Evolutionary conservation across 2,113 vertebrate genomes (phyloP), one percentile per base, ranked within the genome.

Genomic region (Mirounga angustirostris): DNA sequence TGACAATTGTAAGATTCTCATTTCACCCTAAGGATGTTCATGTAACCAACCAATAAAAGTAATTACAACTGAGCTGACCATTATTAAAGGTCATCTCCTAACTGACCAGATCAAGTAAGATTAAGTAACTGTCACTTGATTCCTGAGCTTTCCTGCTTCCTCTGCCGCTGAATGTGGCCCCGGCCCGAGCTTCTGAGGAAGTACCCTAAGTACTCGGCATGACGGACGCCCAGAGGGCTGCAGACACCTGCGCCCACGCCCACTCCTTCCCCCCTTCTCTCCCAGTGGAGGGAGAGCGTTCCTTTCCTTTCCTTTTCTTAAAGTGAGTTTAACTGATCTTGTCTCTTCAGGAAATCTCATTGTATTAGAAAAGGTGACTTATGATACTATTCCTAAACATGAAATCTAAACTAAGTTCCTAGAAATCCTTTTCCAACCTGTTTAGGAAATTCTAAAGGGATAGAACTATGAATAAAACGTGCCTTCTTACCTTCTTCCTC

Each of bases 361-460:
- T 61, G 15, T 85, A 80, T n/a, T 21, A n/a, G 54, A 79, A 88
- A 94, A 83, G 54, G 76, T 76, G 36, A 74, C 87, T 61, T 73
- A 40, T 14, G 46, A 36, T 71, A 61, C 52, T 76, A 43, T 83
- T 87, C 30, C 80, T 88, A 91, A 90, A 67, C 50, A 5, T 81
- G 80, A 87, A 92, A 88, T 65, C 69, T 43, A 96, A n/a, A 88
- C 3, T 22, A 36, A 78, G n/a, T 79, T 84, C 50, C 58, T 76
- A 76, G 43, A 89, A 88, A 33, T 89, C 56, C 54, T 71, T 94
- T 95, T 83, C n/a, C 30, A 69, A 40, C 7, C 69, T 56, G 43
- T 33, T 69, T 4, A 54, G 65, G 52, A 58, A 84, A 79, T 89
- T 43, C 82, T 83, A 30, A 69, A 71, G 19, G 52, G 69, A 80